A percentile compares a stretch with the other conserved stretches of the same genome.
phyloP scores from a whole-genome alignment of 2,888 invertebrate species.

The Tenthredo mesomela region DNA sequence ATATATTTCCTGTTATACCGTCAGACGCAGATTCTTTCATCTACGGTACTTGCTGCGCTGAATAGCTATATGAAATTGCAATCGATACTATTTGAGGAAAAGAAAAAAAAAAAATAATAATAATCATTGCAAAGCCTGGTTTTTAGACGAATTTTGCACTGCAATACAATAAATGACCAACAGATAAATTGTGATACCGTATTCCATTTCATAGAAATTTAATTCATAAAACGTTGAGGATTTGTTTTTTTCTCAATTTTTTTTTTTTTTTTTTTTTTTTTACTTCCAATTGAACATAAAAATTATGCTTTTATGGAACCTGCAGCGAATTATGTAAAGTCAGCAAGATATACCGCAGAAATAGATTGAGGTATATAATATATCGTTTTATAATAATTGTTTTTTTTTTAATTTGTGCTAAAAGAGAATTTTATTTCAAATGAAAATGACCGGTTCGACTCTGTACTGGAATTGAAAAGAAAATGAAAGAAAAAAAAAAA shows the following conservation, averaged over 20 bases:
- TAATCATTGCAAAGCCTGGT: not conserved
- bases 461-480: constrained; percentile 11
- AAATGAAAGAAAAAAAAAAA: not conserved
- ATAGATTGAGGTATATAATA: not conserved
- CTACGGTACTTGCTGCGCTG: constrained; percentile 17
- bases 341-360: not conserved
- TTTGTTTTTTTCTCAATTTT: not conserved
- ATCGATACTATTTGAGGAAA: not conserved
- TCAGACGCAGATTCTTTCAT: constrained; percentile 19
- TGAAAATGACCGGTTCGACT: constrained; percentile 34
- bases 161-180: not conserved
- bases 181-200: constrained; percentile 13
- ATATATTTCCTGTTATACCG: constrained; percentile 42
- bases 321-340: not conserved
- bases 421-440: not conserved
- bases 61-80: not conserved
- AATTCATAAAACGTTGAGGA: not conserved
- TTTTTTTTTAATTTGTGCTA: not conserved
- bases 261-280: not conserved
- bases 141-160: not conserved
- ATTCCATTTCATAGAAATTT: constrained; percentile 19
- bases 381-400: not conserved
- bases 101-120: not conserved
- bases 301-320: not conserved
- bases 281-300: not conserved